Base-by-base conservation (phyloP, 2,888 invertebrate genomes). In the Eilema griseolum region DNA sequence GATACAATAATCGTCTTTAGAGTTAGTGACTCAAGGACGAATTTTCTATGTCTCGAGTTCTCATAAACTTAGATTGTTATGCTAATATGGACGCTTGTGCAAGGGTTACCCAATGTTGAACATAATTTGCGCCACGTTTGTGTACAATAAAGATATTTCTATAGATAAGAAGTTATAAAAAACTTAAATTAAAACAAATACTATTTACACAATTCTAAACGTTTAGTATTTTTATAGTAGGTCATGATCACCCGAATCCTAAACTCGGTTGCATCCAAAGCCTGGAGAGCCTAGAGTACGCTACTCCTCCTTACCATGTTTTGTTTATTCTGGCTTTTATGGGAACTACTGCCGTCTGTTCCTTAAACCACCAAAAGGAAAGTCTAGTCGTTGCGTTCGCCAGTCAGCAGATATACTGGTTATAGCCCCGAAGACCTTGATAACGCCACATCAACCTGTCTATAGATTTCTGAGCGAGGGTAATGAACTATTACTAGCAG, bases 401-500 rank as follows among this genome's bases (percentile, higher is more conserved):
- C 46, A 5, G 7, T 20, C 7, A 46, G 20, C 20, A 46, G 20
- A 20, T 52, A 10, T 20, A 52, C 10, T 52, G 52, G 2, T 10
- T 52, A 52, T 46, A 20, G n/a, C 52, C 46, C 46, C 20, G 2
- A 20, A 46, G 8, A 46, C 5, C 20, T 46, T 20, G 14, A 8
- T 56, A 4, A 12, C 14, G 26, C 2, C 16, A 14, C 23, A 5
- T 26, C 16, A 14, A 4, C 24, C 12, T 24, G 12, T 12, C 4
- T 26, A 28, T 20, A 10, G 12, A 4, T 62, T 41, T 14, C 12
- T 37, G 2, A 37, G 20, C 11, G 37, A 66, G 59, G 59, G n/a
- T 57, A 66, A 66, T 41, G 59, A 66, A 60, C 59, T 66, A 26
- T 31, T 23, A 56, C 10, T 37, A 33, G 11, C 33, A 7, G 10